phyloP scores from a whole-genome alignment of 2,113 vertebrate genomes.

The Heterocephalus glaber region DNA sequence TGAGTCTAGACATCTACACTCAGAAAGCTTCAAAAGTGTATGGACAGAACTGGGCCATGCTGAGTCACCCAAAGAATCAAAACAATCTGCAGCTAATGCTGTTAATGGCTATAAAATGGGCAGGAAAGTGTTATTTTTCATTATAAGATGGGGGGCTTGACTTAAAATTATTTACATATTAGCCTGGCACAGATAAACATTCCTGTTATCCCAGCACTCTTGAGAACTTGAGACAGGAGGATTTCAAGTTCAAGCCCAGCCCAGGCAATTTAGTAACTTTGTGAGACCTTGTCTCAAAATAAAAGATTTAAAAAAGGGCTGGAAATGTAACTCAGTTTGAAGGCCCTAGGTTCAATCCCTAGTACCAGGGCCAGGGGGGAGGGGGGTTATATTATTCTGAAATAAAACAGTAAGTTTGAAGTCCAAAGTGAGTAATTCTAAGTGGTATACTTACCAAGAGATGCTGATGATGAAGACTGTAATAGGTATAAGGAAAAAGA shows the following conservation, averaged over 20 bases:
- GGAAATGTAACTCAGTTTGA: background rate
- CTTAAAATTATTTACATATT: slow-evolving; percentile 20
- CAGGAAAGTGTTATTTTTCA: background rate
- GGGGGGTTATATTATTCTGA: background rate
- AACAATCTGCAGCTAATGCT: background rate
- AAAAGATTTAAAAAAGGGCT: background rate
- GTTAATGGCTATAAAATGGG: background rate
- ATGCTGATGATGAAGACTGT: background rate
- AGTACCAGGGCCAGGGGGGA: background rate
- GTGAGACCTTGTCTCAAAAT: background rate
- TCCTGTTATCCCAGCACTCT: background rate
- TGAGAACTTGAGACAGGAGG: background rate
- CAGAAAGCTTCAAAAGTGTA: background rate
- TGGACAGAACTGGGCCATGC: background rate
- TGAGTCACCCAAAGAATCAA: slow-evolving; percentile 10
- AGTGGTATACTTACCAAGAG: slow-evolving; percentile 20
- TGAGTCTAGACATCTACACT: background rate
- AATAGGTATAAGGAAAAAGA: background rate
- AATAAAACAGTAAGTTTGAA: background rate
- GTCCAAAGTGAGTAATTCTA: background rate
- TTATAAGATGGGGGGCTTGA: background rate
- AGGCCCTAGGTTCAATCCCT: background rate
- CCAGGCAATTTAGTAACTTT: background rate
- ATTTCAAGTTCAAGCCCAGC: background rate
- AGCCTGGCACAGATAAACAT: background rate